These are phyloP conservation scores for Drosophila prostipennis DNA, from an alignment of 2,888 invertebrate species.

Conservation along the genomic window DNA sequence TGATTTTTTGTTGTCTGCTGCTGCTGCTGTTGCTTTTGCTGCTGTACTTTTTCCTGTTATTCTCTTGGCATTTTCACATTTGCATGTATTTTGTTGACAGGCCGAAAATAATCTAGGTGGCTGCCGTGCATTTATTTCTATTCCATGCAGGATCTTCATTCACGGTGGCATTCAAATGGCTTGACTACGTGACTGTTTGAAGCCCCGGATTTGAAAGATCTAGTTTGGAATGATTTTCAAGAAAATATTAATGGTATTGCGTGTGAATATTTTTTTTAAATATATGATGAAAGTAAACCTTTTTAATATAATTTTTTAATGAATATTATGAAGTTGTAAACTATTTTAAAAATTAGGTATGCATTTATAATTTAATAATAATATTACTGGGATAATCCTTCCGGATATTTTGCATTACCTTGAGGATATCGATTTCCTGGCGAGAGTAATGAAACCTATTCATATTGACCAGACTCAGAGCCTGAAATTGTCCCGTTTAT, in stretches of 20 bases:
- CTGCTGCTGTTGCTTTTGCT: constrained; percentile 37
- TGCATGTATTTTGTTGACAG: constrained; percentile 67
- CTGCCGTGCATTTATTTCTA: constrained; percentile 48
- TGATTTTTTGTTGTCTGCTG: constrained; percentile 47
- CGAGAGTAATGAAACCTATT: too few species aligned
- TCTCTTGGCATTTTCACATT: constrained; percentile 53
- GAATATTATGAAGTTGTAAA: too few species aligned
- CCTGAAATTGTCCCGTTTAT: too few species aligned
- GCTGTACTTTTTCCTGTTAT: constrained; percentile 47
- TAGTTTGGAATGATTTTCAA: constrained; percentile 9
- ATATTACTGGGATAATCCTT: too few species aligned
- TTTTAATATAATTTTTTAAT: too few species aligned
- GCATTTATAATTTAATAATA: too few species aligned
- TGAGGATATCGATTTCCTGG: too few species aligned
- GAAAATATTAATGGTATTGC: background rate
- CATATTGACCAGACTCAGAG: too few species aligned
- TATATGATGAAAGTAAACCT: too few species aligned
- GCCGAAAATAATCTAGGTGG: constrained; percentile 60
- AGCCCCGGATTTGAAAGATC: constrained; percentile 2
- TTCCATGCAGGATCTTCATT: constrained; percentile 34
- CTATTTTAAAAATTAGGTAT: too few species aligned
- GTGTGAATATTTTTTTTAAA: too few species aligned
- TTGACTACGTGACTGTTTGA: constrained; percentile 34
- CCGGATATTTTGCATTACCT: too few species aligned
- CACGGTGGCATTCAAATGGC: constrained; percentile 35